These are phyloP conservation scores for Malurus alboscapulatus DNA, from an alignment of 2,113 vertebrate genomes.

Conservation along the genomic window DNA sequence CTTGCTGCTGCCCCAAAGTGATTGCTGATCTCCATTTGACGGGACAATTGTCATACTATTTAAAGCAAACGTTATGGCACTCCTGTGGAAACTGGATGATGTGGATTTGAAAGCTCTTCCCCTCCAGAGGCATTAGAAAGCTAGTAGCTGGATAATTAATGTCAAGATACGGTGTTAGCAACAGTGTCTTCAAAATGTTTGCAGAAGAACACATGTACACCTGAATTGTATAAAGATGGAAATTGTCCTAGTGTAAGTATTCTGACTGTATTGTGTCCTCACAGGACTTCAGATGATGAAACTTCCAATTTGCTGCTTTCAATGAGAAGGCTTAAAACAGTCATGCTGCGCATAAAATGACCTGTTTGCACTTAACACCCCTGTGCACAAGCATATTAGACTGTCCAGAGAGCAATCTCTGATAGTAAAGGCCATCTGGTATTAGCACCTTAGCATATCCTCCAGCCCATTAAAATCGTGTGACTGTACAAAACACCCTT, in stretches of 20 bases:
- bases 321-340: neutral
- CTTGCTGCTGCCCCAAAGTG: neutral
- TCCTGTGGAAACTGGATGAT: neutral
- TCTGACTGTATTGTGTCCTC: neutral
- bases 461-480: neutral
- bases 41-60: neutral
- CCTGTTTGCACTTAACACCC: neutral
- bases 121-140: neutral
- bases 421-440: neutral
- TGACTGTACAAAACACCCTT: neutral
- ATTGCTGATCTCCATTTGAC: neutral
- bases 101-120: neutral
- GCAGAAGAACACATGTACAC: rapidly evolving
- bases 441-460: neutral
- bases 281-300: neutral
- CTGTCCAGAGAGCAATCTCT: neutral
- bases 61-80: neutral
- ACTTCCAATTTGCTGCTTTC: neutral
- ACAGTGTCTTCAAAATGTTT: neutral
- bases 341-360: neutral
- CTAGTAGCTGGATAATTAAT: neutral
- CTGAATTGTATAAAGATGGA: neutral
- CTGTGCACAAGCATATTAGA: neutral
- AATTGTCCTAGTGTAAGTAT: neutral
- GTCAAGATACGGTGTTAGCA: neutral